These are phyloP conservation scores for Tetramorium alpestre DNA, from an alignment of 1,140 invertebrate genomes.

Conservation along the genomic window DNA sequence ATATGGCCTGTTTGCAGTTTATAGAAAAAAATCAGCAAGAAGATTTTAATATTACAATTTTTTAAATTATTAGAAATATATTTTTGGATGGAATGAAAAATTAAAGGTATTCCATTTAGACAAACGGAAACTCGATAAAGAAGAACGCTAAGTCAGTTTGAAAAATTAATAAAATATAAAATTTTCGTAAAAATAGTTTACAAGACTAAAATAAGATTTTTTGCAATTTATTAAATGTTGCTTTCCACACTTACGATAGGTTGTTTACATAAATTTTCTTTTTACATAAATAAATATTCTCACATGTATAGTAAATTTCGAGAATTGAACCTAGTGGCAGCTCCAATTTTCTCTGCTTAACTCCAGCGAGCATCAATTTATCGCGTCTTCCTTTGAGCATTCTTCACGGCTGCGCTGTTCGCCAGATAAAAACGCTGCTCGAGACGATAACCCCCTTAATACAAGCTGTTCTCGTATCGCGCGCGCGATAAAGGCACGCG, in stretches of 20 bases:
- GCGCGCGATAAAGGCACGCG: constrained; percentile 36
- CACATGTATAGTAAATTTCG: background rate
- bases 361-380: constrained; percentile 45
- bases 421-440: constrained; percentile 42
- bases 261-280: background rate
- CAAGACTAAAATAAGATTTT: background rate
- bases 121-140: background rate
- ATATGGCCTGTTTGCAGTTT: background rate
- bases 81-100: background rate
- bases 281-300: background rate
- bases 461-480: constrained; percentile 55
- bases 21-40: background rate
- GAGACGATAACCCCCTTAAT: constrained; percentile 54
- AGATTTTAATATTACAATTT: background rate
- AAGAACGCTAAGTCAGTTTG: background rate
- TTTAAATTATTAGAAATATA: background rate
- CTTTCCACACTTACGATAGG: background rate
- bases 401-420: constrained; percentile 12
- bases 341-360: constrained; percentile 41
- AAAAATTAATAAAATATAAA: background rate
- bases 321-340: background rate
- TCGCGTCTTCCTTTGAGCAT: constrained; percentile 28
- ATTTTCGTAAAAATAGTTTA: background rate
- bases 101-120: background rate
- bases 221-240: background rate